Evolutionary conservation across 2,888 invertebrate genomes (phyloP).

Genomic region (Pollenia angustigena): DNA sequence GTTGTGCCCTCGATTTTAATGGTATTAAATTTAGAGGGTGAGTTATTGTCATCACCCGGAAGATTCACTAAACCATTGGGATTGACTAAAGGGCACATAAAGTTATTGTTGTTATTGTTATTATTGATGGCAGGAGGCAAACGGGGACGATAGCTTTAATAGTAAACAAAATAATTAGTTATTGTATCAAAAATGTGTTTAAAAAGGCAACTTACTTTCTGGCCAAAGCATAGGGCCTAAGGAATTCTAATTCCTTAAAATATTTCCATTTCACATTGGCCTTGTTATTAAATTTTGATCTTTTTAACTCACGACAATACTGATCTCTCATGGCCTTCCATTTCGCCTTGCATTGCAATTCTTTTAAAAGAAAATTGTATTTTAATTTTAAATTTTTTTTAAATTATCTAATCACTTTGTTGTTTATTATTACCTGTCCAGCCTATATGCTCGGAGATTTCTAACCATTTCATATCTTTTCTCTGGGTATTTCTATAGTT

Average conservation of each 20-base stretch:
- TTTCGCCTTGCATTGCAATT: conserved; percentile 81
- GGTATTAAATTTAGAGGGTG: conserved; percentile 74
- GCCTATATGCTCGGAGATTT: conserved; percentile 79
- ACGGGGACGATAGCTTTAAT: conserved; percentile 79
- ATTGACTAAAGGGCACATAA: conserved; percentile 57
- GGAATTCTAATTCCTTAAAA: conserved; percentile 81
- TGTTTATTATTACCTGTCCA: conserved; percentile 79
- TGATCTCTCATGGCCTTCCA: conserved; percentile 83
- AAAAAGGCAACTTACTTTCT: conserved; percentile 78
- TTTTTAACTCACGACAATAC: conserved; percentile 82
- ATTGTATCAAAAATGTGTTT: neutral
- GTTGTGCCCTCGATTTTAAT: conserved; percentile 79
- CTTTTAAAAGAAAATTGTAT: conserved; percentile 72
- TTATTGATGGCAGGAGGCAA: conserved; percentile 69
- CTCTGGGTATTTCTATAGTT: conserved; percentile 80
- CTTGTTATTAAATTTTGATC: conserved; percentile 80
- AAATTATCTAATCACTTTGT: conserved; percentile 39
- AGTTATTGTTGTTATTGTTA: conserved; percentile 73
- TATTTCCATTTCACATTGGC: conserved; percentile 82
- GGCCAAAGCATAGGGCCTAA: conserved; percentile 81
- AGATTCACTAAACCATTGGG: conserved; percentile 32
- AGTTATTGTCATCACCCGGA: conserved; percentile 50
- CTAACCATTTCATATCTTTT: conserved; percentile 81
- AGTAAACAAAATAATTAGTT: neutral
- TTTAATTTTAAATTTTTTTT: neutral